phyloP scores from a whole-genome alignment of 2,888 invertebrate species.

The Philereme vetulata region DNA sequence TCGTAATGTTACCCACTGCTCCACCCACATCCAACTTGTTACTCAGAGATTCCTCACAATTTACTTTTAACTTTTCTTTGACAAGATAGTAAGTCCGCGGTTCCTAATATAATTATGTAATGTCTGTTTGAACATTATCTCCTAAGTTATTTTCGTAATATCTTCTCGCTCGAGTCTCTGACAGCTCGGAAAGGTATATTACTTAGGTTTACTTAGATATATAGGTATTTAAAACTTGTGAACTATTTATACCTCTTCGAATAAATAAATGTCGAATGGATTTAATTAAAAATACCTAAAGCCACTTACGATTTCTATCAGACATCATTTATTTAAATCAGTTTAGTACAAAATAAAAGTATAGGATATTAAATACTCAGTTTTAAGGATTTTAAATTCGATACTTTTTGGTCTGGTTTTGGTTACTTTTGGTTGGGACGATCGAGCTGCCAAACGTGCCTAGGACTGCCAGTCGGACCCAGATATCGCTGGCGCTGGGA shows the following conservation, averaged over 20 bases:
- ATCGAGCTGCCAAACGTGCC: no score
- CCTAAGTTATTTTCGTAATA: neutral
- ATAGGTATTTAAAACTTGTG: neutral
- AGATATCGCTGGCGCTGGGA: no score
- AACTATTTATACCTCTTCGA: constrained; percentile 11
- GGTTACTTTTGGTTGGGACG: no score
- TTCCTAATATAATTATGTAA: neutral
- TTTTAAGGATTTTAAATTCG: no score
- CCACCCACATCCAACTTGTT: constrained; percentile 1
- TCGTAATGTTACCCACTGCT: constrained; percentile 2
- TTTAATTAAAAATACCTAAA: constrained; percentile 27
- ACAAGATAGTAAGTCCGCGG: neutral
- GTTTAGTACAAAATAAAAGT: no score
- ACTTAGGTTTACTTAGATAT: neutral
- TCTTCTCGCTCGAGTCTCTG: no score
- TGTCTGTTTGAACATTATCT: neutral
- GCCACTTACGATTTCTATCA: no score
- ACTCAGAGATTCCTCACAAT: neutral
- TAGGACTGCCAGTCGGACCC: no score
- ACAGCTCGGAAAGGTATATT: no score
- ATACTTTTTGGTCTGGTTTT: no score
- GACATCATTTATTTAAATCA: no score
- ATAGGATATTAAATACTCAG: no score
- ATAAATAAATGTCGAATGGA: constrained; percentile 16
- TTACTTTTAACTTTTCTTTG: neutral